These are phyloP conservation scores for Scomber scombrus DNA, from an alignment of 2,113 vertebrate genomes.

Conservation along the genomic window DNA sequence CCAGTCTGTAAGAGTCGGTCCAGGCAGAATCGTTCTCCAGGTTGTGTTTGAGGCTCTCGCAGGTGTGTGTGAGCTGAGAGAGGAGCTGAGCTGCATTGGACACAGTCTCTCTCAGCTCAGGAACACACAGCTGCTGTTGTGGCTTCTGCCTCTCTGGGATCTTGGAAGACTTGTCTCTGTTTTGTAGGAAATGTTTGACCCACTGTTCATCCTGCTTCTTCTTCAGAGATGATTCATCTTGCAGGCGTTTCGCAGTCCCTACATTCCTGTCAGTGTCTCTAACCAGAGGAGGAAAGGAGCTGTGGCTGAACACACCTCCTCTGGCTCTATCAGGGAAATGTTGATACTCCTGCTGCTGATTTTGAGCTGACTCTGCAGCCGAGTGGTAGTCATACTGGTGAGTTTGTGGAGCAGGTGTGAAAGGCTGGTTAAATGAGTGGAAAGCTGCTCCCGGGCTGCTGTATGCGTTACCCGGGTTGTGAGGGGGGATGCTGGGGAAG, in stretches of 20 bases:
- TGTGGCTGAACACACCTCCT: neutral
- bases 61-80: constrained; percentile 78
- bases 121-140: neutral
- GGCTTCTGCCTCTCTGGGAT: neutral
- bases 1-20: constrained; percentile 63
- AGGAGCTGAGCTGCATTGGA: constrained; percentile 78
- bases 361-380: neutral
- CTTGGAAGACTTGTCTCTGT: neutral
- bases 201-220: constrained; percentile 74
- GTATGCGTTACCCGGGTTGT: neutral
- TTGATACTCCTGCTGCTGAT: constrained; percentile 1
- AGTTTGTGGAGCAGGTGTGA: neutral
- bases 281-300: neutral
- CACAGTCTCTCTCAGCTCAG: constrained; percentile 73
- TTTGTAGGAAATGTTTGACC: constrained; percentile 67
- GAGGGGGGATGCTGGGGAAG: neutral
- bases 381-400: constrained; percentile 5
- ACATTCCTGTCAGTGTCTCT: neutral
- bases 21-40: constrained; percentile 78
- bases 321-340: neutral
- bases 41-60: constrained; percentile 74
- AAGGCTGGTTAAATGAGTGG: neutral
- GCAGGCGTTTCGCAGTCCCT: neutral
- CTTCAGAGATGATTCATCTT: constrained; percentile 53
- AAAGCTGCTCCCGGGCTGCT: neutral